Evolutionary conservation across 2,113 vertebrate species (phyloP), one percentile per base, ranked within the genome.

Genomic region (Smithornis capensis): DNA sequence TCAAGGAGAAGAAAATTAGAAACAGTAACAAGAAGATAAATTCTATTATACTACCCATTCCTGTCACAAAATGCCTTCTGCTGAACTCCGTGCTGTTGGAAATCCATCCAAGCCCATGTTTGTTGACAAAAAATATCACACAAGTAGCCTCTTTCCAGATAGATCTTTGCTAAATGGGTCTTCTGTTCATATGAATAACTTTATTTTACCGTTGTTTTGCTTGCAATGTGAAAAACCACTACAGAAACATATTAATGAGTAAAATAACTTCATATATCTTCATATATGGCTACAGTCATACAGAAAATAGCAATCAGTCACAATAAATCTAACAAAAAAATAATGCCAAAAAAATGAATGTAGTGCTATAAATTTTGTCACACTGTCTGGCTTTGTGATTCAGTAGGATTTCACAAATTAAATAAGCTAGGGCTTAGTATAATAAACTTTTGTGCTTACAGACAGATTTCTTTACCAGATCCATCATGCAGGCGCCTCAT

Each of bases 321-420:
- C n/a, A 90, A 94, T 75, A 87, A 71, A 93, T 71, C 52, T 37
- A 92, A 60, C 71, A 63, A 67, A 70, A 27, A 74, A 86, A 68
- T 67, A 73, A 83, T 59, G 10, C 8, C 47, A 89, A 71, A 89
- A 71, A 67, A 93, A 78, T n/a, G 0, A 89, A 75, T 52, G 35
- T 56, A 94, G 49, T 60, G 35, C 53, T 91, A 75, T 64, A 77
- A 91, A 71, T 96, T 94, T 90, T 94, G 56, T 87, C 69, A 92
- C 81, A 71, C 86, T 92, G 35, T 63, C 91, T 95, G 63, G 27
- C 33, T 89, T 77, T 86, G 38, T 83, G 60, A 87, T 89, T 90
- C 76, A 89, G 64, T 52, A 92, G 40, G 62, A 84, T 94, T 95
- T 94, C 38, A 81, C 52, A 78, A 94, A 94, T 90, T 95, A 78